Base-by-base conservation (phyloP, 1,140 invertebrate species). In the Drosophila leontia region DNA sequence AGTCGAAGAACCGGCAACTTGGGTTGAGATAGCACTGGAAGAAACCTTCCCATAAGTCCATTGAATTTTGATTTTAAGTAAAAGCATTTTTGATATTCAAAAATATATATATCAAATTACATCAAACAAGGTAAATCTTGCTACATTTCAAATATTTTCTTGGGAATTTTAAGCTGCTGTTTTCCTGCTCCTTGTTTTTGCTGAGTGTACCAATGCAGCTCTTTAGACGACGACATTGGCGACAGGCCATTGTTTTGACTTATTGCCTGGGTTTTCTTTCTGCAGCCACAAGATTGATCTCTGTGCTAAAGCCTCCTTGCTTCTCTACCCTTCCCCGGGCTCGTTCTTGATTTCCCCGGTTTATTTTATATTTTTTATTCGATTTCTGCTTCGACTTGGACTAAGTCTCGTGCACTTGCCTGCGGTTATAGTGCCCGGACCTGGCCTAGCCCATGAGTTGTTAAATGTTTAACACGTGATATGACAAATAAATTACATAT, bases 191-290 rank as follows among this genome's bases (percentile, higher is more conserved):
- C 13, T 7, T 44, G 7, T 35, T 50, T 64, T 51, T 29, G n/a
- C 26, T 3, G 1, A 55, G 63, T 70, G 67, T 7, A 70, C 3
- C n/a, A 69, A 19, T 55, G 50, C 32, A 53, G 53, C 63, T 70
- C 62, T 68, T 53, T 45, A 37, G 67, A 70, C 77, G 63, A 79
- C 84, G 84, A 90, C 77, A 80, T 88, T 81, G 80, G 84, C 84
- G 83, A 87, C 83, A 85, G 85, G 75, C 85, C 85, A 88, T 88
- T 88, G 85, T 88, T 88, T 88, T 88, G 85, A 88, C 85, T 88
- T 88, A 90, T 88, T 90, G 85, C 85, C 60, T 78, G 68, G 65
- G 68, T 75, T 88, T 88, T 78, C 72, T 72, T 60, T 69, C 58
- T 63, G 59, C 67, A 74, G 75, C 63, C 70, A 64, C 75, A 82